Base-by-base conservation (phyloP, 2,888 invertebrate species). In the Orthosia gracilis region DNA sequence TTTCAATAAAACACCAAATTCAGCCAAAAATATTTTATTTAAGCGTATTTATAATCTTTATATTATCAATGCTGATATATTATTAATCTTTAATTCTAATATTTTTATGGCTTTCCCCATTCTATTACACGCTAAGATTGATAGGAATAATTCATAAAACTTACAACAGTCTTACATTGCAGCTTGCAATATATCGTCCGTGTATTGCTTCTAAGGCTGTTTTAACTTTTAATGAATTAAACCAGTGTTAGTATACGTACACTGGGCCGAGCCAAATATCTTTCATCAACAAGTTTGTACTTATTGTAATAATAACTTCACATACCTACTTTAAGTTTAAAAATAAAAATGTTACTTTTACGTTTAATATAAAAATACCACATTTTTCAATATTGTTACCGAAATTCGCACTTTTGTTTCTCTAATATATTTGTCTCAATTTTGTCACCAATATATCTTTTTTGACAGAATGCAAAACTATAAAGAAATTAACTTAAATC, bases 11-110 rank as follows among this genome's bases (percentile, higher is more conserved):
- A 96, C 92, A 91, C 90, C 72, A 79, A 82, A 86, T 85, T 94
- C 96, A 95, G 96, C 96, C 96, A 96, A 96, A 96, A 96, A 96
- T 96, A 96, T 96, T 96, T 96, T 96, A 96, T 96, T 96, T 96
- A 96, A 96, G 96, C 96, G 96, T 96, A 96, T 96, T 96, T 96
- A 96, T 96, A 96, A 95, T 94, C 93, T 96, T 95, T 95, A 96
- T 96, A 95, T 93, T 94, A 96, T 95, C 94, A 93, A 96, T 96
- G 95, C 93, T 94, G 95, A 96, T 96, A 96, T 96, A 96, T 96
- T 96, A 96, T 95, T 94, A 94, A 94, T 90, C 93, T 96, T 94
- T 95, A 96, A 92, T 89, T 92, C 95, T 96, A 96, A 93, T 94
- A 94, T 92, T 92, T 92, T 92, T 92, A 95, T 95, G 95, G 95